These are phyloP conservation scores for Macrotrachela quadricornifera DNA, from an alignment of 1,140 invertebrate species.

Conservation along the genomic window DNA sequence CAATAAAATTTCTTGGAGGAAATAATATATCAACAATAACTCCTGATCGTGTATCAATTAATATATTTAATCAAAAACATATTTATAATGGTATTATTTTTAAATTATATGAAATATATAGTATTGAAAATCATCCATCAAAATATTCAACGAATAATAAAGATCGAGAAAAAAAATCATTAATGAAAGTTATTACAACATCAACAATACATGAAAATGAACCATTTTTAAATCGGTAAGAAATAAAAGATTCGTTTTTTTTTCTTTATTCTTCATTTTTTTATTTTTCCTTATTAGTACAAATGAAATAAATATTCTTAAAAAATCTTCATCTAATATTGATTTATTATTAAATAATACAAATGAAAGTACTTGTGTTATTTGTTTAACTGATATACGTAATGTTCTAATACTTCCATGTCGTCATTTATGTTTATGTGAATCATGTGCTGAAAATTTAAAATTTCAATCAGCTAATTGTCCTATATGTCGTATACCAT, in stretches of 20 bases:
- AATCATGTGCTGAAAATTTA: slow-evolving; percentile 82
- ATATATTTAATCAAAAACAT: slow-evolving; percentile 69
- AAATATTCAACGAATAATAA: slow-evolving; percentile 6
- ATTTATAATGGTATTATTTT: slow-evolving; percentile 92
- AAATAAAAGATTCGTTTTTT: no score
- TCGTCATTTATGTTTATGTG: slow-evolving; percentile 85
- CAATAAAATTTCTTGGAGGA: no score
- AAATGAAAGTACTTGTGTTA: slow-evolving; percentile 47
- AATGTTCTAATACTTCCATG: slow-evolving; percentile 95
- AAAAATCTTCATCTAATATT: background rate
- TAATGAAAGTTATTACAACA: no score
- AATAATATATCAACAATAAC: no score
- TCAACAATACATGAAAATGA: background rate
- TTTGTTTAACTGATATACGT: slow-evolving; percentile 89
- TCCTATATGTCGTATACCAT: slow-evolving; percentile 88
- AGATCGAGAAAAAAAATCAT: background rate
- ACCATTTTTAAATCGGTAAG: background rate
- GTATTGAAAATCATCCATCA: slow-evolving; percentile 76
- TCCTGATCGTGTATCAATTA: no score
- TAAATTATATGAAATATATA: slow-evolving; percentile 93
- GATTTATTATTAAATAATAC: background rate
- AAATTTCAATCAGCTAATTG: slow-evolving; percentile 74
- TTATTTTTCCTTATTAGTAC: background rate
- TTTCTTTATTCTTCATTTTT: no score
- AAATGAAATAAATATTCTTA: background rate